A percentile compares a stretch with the other conserved stretches of the same genome.
These are phyloP conservation scores for Hirtodrosophila duncani DNA, from an alignment of 2,888 invertebrate species.

Conservation along the genomic window DNA sequence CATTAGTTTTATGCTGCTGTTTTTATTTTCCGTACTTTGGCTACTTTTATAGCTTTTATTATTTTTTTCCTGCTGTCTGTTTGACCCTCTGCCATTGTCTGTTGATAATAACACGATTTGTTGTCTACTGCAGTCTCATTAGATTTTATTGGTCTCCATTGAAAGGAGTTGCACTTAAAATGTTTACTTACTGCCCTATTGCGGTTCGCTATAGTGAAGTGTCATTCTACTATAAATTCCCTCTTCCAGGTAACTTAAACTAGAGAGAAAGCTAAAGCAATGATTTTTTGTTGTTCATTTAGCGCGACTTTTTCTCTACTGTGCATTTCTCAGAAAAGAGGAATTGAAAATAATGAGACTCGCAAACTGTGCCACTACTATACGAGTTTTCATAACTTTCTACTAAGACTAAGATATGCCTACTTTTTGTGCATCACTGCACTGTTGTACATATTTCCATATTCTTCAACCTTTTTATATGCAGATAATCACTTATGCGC, in stretches of 20 bases:
- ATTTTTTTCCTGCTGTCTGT: slow-evolving; percentile 4
- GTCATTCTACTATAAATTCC: no score
- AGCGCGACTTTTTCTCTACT: no score
- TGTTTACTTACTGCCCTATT: not conserved
- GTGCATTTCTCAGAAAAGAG: no score
- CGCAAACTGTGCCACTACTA: no score
- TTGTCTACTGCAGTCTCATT: slow-evolving; percentile 63
- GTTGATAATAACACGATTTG: slow-evolving; percentile 58
- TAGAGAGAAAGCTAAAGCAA: no score
- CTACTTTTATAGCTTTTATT: slow-evolving; percentile 49
- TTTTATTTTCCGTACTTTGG: slow-evolving; percentile 38
- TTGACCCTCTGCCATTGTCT: slow-evolving; percentile 37
- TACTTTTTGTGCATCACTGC: slow-evolving; percentile 23
- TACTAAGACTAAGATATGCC: no score
- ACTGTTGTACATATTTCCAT: slow-evolving; percentile 6
- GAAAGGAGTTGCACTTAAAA: slow-evolving; percentile 17
- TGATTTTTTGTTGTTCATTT: no score
- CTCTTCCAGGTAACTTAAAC: no score
- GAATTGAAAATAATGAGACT: no score
- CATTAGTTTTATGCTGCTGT: slow-evolving; percentile 59
- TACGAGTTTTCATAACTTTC: no score
- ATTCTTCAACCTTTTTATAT: slow-evolving; percentile 30
- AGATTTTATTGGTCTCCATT: slow-evolving; percentile 43
- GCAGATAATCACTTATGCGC: slow-evolving; percentile 49
- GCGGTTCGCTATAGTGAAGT: no score